Evolutionary conservation across 2,113 vertebrate genomes (phyloP).

Genomic region (Pipra filicauda): DNA sequence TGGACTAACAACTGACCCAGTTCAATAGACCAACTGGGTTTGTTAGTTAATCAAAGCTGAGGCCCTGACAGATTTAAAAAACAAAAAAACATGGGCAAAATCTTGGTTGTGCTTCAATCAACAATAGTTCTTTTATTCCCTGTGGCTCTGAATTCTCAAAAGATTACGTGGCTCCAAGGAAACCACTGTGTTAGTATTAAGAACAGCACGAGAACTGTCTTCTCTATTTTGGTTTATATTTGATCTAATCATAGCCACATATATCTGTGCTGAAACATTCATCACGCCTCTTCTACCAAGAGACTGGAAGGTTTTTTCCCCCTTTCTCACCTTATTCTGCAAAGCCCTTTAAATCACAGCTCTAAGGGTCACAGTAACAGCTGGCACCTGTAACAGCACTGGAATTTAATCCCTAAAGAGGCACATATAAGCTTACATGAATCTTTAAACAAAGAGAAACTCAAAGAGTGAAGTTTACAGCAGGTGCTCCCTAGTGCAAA

Average conservation of each 20-base stretch:
- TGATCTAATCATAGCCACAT: neutral
- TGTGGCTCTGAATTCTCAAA: neutral
- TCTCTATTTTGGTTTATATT: neutral
- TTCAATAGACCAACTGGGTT: neutral
- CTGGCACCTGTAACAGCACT: neutral
- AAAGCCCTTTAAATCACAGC: neutral
- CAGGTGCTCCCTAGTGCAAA: neutral
- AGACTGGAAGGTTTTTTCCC: accelerated
- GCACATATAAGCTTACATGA: neutral
- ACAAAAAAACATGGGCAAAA: neutral
- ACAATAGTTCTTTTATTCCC: neutral
- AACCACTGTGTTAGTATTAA: neutral
- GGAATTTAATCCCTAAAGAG: neutral
- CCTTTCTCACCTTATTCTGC: neutral
- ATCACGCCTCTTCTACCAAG: neutral
- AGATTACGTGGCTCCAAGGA: neutral
- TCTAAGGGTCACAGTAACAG: neutral
- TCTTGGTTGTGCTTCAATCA: neutral
- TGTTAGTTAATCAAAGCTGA: neutral
- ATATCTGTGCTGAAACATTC: neutral
- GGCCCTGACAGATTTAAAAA: neutral
- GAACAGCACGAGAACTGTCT: neutral
- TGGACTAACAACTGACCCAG: neutral
- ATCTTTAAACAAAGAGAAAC: neutral
- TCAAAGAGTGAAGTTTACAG: neutral